These are phyloP conservation scores for Megaceryle torquata DNA, from an alignment of 2,113 vertebrate species.

Conservation along the genomic window DNA sequence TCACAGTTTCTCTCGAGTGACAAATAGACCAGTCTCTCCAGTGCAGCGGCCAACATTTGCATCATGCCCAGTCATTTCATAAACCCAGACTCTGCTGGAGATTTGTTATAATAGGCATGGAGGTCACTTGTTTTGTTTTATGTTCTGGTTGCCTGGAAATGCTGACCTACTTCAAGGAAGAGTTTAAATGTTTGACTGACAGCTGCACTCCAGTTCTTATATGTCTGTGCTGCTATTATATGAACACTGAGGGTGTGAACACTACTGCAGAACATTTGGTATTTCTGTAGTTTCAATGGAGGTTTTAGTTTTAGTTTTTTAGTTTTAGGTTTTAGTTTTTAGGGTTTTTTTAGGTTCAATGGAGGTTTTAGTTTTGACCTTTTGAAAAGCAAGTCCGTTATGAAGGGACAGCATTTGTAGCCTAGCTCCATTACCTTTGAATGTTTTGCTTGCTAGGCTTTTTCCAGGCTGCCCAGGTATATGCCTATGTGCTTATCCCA, in stretches of 20 bases:
- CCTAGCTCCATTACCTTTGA: not conserved
- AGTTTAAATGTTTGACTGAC: not conserved
- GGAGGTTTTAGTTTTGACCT: not conserved
- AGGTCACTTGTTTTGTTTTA: constrained; percentile 19
- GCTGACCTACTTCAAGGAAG: constrained; percentile 20
- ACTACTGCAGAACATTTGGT: not conserved
- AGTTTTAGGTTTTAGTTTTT: no score
- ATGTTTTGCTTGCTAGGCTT: not conserved
- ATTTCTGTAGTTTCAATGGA: not conserved
- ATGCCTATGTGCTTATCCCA: not conserved
- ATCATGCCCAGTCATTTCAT: constrained; percentile 20
- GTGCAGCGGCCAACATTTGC: not conserved
- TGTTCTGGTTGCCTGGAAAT: constrained; percentile 52
- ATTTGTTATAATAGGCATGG: not conserved
- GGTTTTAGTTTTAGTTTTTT: not conserved
- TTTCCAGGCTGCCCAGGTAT: not conserved
- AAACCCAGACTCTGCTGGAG: constrained; percentile 1
- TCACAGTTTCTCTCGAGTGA: not conserved
- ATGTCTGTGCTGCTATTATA: not conserved
- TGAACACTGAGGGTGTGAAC: not conserved
- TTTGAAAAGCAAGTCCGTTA: not conserved
- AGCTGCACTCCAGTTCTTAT: not conserved
- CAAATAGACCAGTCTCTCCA: not conserved
- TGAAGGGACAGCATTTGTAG: not conserved
- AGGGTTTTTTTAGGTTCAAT: no score